Evolutionary conservation across 2,888 invertebrate genomes (phyloP).

Genomic region (Chymomyza fuscimana): DNA sequence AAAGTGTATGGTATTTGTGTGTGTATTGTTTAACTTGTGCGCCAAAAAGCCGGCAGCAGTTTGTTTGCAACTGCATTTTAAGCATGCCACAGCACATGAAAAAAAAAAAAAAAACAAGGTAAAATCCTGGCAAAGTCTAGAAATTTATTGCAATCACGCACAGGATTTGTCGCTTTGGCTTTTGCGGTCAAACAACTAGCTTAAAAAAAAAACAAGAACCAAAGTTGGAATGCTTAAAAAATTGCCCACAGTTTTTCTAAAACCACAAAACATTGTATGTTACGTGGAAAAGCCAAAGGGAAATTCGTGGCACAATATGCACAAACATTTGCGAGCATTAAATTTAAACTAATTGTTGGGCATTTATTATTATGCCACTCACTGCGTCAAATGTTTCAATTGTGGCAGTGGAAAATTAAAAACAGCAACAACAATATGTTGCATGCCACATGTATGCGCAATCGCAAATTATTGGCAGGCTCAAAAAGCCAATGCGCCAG

Average conservation of each 20-base stretch:
- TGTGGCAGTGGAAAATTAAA: conserved; percentile 47
- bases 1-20: not conserved
- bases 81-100: conserved; percentile 1
- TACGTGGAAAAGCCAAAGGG: not conserved
- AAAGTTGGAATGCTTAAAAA: not conserved
- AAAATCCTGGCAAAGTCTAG: conserved; percentile 15
- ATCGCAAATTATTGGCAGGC: conserved; percentile 59
- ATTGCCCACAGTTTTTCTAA: conserved; percentile 18
- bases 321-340: conserved; percentile 45
- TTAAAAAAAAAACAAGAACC: conserved; percentile 11
- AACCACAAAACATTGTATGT: conserved; percentile 27
- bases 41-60: conserved; percentile 10
- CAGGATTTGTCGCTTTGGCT: conserved; percentile 61
- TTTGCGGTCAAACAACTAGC: conserved; percentile 24
- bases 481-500: conserved; percentile 53
- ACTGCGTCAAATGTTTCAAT: conserved; percentile 68
- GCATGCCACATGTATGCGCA: not conserved
- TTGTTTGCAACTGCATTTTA: conserved; percentile 42
- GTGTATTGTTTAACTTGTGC: not conserved
- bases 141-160: conserved; percentile 69
- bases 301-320: conserved; percentile 38
- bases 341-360: conserved; percentile 70
- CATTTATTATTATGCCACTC: conserved; percentile 64
- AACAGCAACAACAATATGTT: conserved; percentile 31
- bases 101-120: not conserved